A percentile compares a stretch with the other conserved stretches of the same genome.
Evolutionary conservation across 2,888 invertebrate species (phyloP).

Genomic region (Idaea aversata): DNA sequence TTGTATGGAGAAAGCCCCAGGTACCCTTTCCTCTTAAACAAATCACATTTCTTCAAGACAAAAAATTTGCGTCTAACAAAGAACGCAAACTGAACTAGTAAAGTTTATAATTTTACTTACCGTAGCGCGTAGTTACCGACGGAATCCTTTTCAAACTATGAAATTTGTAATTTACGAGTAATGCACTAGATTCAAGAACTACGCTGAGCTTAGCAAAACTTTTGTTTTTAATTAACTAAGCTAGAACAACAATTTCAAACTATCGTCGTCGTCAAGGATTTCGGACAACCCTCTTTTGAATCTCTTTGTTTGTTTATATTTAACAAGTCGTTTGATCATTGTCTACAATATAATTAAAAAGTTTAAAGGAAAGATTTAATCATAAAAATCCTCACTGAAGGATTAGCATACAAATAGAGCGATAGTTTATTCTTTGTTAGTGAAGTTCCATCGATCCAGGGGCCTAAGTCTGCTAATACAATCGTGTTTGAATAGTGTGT

Average conservation of each 20-base stretch:
- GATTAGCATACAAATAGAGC: conserved; percentile 20
- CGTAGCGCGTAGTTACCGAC: conserved; percentile 32
- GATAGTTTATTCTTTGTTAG: conserved; percentile 3
- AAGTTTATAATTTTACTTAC: conserved; percentile 25
- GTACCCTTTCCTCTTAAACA: too few species aligned
- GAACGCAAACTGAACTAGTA: conserved; percentile 23
- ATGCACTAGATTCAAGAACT: conserved; percentile 34
- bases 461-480: too few species aligned
- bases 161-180: conserved; percentile 44
- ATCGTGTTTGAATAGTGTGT: too few species aligned
- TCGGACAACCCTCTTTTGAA: neutral
- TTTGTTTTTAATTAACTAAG: conserved; percentile 14
- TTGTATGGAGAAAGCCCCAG: too few species aligned
- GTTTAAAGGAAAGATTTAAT: neutral
- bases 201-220: conserved; percentile 17
- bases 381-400: conserved; percentile 15
- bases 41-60: neutral
- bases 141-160: conserved; percentile 42
- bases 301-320: too few species aligned
- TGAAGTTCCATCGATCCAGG: conserved; percentile 14
- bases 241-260: conserved; percentile 12
- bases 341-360: neutral
- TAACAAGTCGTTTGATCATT: too few species aligned
- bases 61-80: conserved; percentile 29
- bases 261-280: conserved; percentile 9